A percentile compares a stretch with the other conserved stretches of the same genome.
Conservation (phyloP, 1,140 invertebrate genomes). For the Steinernema khuongi region DNA sequence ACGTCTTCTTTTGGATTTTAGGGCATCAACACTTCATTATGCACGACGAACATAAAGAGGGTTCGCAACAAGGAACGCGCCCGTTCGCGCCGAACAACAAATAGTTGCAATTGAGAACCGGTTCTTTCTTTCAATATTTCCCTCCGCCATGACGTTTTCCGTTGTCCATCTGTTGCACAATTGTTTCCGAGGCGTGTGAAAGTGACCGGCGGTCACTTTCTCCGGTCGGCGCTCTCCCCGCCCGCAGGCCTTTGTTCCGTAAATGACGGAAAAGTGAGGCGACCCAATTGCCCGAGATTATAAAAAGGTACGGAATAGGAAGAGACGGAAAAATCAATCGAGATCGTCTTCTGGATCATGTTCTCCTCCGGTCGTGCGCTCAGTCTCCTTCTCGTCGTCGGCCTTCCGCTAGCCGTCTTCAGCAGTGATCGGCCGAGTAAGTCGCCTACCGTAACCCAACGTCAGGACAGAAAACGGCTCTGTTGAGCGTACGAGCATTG, state of each 20-base stretch:
- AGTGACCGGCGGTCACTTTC: conserved; percentile 14
- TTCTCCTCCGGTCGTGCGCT: not conserved
- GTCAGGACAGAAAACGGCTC: too few species aligned
- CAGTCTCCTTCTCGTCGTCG: not conserved
- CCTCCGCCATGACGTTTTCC: not conserved
- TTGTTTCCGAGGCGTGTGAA: not conserved
- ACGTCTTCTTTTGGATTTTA: too few species aligned
- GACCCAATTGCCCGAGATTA: not conserved
- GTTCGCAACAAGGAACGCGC: not conserved
- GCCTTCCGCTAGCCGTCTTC: not conserved
- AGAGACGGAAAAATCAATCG: conserved; percentile 12
- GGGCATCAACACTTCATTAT: too few species aligned
- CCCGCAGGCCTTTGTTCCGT: conserved; percentile 1
- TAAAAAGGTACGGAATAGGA: conserved; percentile 1
- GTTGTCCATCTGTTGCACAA: not conserved
- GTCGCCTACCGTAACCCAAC: not conserved
- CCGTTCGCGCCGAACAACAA: conserved; percentile 5
- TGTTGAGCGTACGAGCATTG: too few species aligned
- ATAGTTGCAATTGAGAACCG: not conserved
- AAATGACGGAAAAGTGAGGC: conserved; percentile 7
- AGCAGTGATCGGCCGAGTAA: not conserved
- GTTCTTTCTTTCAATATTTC: conserved; percentile 10
- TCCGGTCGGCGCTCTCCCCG: not conserved
- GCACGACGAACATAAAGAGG: too few species aligned
- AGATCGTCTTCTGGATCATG: conserved; percentile 8